Percentiles rank a stretch among this genome's conserved stretches.
phyloP scores from a whole-genome alignment of 2,888 invertebrate species.

The Leptinotarsa tumamoca region DNA sequence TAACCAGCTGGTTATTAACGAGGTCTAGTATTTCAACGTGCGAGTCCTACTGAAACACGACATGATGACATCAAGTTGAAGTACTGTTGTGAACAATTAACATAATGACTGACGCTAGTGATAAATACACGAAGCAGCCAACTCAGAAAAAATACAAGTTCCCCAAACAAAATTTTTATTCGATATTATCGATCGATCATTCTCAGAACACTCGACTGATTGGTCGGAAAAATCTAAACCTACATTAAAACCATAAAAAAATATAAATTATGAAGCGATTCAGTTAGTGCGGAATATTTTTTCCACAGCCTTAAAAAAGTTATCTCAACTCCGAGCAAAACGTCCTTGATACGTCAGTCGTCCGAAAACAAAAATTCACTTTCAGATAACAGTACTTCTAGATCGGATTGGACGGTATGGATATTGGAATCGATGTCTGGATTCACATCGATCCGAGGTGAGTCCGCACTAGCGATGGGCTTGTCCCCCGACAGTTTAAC shows the following conservation, averaged over 20 bases:
- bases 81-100: no score
- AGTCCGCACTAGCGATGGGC: constrained; percentile 1
- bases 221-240: constrained; percentile 8
- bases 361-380: constrained; percentile 71
- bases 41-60: no score
- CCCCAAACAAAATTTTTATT: no score
- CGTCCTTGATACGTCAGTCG: constrained; percentile 41
- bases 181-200: not conserved
- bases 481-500: constrained; percentile 41
- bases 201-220: not conserved
- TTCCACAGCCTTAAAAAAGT: constrained; percentile 54
- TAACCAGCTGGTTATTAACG: no score
- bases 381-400: constrained; percentile 72
- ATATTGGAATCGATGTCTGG: constrained; percentile 70
- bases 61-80: no score
- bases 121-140: no score
- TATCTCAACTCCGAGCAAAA: not conserved
- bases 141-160: no score
- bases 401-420: constrained; percentile 73
- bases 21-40: no score
- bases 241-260: constrained; percentile 34
- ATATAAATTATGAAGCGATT: constrained; percentile 43
- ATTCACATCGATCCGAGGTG: constrained; percentile 47
- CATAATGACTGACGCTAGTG: no score
- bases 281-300: constrained; percentile 57